phyloP scores from a whole-genome alignment of 2,888 invertebrate species.

The Drosophila demipolita region DNA sequence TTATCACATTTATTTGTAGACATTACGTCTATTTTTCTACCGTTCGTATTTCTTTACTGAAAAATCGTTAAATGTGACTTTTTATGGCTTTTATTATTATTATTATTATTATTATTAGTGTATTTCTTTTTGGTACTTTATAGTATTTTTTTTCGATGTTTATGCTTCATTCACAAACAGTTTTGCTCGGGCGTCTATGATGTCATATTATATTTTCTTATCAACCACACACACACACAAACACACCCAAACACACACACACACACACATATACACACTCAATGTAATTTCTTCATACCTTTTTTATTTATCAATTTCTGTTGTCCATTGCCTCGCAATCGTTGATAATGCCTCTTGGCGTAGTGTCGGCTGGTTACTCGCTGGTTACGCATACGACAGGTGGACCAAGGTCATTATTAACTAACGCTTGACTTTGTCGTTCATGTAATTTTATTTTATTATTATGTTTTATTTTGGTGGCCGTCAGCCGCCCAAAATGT shows the following conservation, averaged over 20 bases:
- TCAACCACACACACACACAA: conserved; percentile 19
- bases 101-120: background rate
- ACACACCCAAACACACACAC: background rate
- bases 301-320: conserved; percentile 32
- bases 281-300: conserved; percentile 38
- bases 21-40: background rate
- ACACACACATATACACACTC: conserved; percentile 1
- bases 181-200: conserved; percentile 40
- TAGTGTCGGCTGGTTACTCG: conserved; percentile 17
- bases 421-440: conserved; percentile 63
- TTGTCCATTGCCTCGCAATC: conserved; percentile 31
- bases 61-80: background rate
- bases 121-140: background rate
- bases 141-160: background rate
- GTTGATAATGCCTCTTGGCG: conserved; percentile 43
- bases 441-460: conserved; percentile 3
- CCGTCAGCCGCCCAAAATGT: conserved; percentile 38
- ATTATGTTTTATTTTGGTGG: background rate
- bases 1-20: conserved; percentile 3
- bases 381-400: conserved; percentile 70
- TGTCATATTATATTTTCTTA: conserved; percentile 53
- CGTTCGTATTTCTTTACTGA: background rate
- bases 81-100: background rate
- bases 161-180: conserved; percentile 45
- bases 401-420: conserved; percentile 81